These are phyloP conservation scores for Dicyrtoma fusca DNA, from an alignment of 2,888 invertebrate species.

Conservation along the genomic window DNA sequence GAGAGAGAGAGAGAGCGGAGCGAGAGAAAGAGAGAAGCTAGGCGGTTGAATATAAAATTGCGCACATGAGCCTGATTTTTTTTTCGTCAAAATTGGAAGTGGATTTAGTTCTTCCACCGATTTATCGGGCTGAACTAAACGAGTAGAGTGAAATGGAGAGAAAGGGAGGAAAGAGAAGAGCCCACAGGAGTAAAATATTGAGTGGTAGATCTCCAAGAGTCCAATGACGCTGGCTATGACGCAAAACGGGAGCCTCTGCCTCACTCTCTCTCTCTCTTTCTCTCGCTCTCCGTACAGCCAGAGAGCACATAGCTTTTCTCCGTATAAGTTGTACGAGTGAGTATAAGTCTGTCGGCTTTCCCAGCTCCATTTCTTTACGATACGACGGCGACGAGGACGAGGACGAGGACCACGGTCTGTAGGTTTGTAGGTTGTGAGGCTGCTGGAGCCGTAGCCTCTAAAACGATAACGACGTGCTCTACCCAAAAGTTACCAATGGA, in stretches of 20 bases:
- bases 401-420: no score
- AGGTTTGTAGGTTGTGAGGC: no score
- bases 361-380: no score
- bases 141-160: background rate
- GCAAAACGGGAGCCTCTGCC: slow-evolving; percentile 30
- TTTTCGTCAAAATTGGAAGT: background rate
- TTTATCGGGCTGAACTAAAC: background rate
- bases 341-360: no score
- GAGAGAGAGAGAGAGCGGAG: slow-evolving; percentile 9
- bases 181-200: slow-evolving; percentile 33
- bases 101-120: background rate
- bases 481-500: no score
- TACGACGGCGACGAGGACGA: no score
- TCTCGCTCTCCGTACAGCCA: slow-evolving; percentile 16
- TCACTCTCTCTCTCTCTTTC: slow-evolving; percentile 29
- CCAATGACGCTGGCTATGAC: slow-evolving; percentile 34
- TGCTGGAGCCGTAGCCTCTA: no score
- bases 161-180: slow-evolving; percentile 15
- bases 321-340: no score
- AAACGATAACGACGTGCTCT: no score
- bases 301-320: no score
- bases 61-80: slow-evolving; percentile 13
- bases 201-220: slow-evolving; percentile 32
- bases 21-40: background rate
- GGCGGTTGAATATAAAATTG: slow-evolving; percentile 10